Conservation (phyloP, 2,113 vertebrate genomes). For the Conger conger region DNA sequence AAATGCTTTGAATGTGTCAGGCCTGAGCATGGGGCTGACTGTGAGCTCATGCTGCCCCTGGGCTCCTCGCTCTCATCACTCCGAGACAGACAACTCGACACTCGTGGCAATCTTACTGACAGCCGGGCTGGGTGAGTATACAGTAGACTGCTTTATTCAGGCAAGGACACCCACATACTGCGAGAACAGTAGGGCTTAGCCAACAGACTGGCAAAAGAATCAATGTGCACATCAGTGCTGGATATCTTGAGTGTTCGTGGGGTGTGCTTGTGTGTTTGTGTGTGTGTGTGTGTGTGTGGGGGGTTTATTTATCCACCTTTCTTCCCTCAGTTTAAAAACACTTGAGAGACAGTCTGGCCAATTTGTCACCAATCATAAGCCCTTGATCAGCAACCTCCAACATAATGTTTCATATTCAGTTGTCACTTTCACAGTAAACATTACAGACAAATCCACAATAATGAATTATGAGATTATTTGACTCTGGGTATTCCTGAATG, state of each 20-base stretch:
- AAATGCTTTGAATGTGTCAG: background rate
- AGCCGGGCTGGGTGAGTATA: background rate
- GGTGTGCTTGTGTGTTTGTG: background rate
- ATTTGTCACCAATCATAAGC: slow-evolving; percentile 37
- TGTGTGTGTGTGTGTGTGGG: background rate
- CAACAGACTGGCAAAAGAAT: background rate
- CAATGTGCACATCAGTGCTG: background rate
- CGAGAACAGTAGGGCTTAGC: background rate
- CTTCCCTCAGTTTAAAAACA: background rate
- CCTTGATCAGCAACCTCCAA: slow-evolving; percentile 2
- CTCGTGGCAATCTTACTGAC: background rate
- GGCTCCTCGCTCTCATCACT: background rate
- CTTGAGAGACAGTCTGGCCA: background rate
- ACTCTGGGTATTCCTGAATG: slow-evolving; percentile 53
- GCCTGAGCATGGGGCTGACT: background rate
- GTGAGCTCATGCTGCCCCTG: background rate
- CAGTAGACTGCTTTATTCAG: background rate
- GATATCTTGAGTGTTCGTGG: background rate
- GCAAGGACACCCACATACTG: background rate
- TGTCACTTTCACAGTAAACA: background rate
- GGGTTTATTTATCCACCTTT: background rate
- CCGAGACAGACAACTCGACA: slow-evolving; percentile 1
- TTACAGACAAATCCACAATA: background rate
- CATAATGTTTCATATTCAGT: background rate
- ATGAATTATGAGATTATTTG: slow-evolving; percentile 38